Evolutionary conservation across 2,113 vertebrate species (phyloP).

Genomic region (Leuciscus idus): DNA sequence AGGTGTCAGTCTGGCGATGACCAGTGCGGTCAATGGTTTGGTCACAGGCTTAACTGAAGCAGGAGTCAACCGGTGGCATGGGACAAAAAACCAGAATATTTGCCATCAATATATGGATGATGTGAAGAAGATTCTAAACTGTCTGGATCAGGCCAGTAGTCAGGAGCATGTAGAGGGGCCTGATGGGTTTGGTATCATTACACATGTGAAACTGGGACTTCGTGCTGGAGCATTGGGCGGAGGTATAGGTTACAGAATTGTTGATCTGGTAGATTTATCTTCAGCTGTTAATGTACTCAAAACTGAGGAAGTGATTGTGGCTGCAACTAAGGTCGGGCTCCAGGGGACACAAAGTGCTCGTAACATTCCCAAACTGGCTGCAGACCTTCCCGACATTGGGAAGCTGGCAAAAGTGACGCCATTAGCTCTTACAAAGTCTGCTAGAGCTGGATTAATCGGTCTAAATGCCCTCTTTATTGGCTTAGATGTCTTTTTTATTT

Average conservation of each 20-base stretch:
- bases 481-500: conserved; percentile 62
- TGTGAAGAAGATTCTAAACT: conserved; percentile 38
- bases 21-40: conserved; percentile 51
- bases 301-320: too few species aligned
- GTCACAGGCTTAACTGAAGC: conserved; percentile 55
- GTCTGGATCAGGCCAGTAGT: conserved; percentile 36
- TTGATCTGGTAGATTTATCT: too few species aligned
- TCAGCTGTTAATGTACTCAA: too few species aligned
- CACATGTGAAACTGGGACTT: neutral
- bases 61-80: conserved; percentile 43
- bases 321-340: conserved; percentile 34
- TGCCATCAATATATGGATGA: conserved; percentile 52
- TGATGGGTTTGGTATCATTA: neutral
- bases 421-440: conserved; percentile 52
- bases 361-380: conserved; percentile 48
- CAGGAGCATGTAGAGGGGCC: neutral
- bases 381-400: conserved; percentile 63
- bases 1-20: conserved; percentile 58
- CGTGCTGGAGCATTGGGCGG: accelerated
- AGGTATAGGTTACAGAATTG: too few species aligned
- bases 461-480: conserved; percentile 63
- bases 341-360: conserved; percentile 52
- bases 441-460: conserved; percentile 54
- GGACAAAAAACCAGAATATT: conserved; percentile 36
- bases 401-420: conserved; percentile 59